Evolutionary conservation across 2,888 invertebrate species (phyloP), one percentile per base, ranked within the genome.

Genomic region (Pyrgus malvae): DNA sequence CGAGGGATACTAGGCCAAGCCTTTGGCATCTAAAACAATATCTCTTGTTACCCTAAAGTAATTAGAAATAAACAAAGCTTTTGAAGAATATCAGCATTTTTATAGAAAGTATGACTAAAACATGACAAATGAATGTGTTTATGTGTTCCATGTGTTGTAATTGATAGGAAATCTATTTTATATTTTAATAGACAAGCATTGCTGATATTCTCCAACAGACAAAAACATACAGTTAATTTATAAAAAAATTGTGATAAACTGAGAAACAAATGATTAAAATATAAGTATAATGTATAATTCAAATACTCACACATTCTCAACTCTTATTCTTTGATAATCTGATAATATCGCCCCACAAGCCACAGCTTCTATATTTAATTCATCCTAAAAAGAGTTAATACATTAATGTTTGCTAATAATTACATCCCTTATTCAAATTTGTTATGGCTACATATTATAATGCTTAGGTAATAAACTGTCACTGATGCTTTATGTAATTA

Each of bases 281-380:
- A 31, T 31, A 31, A 6, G 2, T 7, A 25, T 25, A 25, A 25
- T 21, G 21, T 21, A 21, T 21, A 21, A n/a, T n/a, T n/a, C n/a
- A n/a, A 19, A 48, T 53, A 93, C 96, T 94, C 94, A 97, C 95
- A 99, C 98, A 94, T 98, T 97, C 92, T 99, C 98, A 63, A 99
- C 98, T 73, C 99, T 93, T 73, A 98, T 93, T 86, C 99, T 94
- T 92, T 99, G 99, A 91, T 99, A 99, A 90, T 98, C 98, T 57
- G 99, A 99, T 68, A 99, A 91, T 78, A 99, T 99, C 63, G 99
- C 99, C 65, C 99, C 99, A 64, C 97, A 97, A 58, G 99, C 96
- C 38, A 99, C 98, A 51, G 96, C 99, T 76, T 98, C 97, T 76
- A 97, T 91, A 68, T 93, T 91, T 66, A 95, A 90, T 78, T 93